These are phyloP conservation scores for Ylistrum balloti DNA, from an alignment of 1,140 invertebrate species.

Conservation along the genomic window DNA sequence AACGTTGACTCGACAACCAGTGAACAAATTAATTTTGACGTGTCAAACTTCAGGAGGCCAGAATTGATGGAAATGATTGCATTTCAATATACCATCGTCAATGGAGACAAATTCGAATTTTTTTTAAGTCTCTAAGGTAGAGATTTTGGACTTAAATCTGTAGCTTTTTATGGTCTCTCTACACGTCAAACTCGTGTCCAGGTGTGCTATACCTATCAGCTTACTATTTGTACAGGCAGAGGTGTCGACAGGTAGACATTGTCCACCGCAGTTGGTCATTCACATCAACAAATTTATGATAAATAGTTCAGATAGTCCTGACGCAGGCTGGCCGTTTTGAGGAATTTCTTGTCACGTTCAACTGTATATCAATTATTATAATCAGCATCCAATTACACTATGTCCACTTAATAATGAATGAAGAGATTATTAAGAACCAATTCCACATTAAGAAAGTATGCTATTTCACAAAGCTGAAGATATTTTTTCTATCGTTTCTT, in stretches of 20 bases:
- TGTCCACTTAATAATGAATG: neutral
- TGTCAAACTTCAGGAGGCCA: no score
- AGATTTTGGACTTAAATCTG: no score
- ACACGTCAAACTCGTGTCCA: no score
- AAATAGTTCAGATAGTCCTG: neutral
- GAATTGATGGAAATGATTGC: no score
- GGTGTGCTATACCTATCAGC: neutral
- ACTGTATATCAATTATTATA: neutral
- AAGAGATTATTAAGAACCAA: neutral
- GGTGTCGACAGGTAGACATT: neutral
- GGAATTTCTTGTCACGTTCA: neutral
- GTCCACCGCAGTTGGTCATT: neutral
- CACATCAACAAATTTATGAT: neutral
- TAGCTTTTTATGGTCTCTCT: no score
- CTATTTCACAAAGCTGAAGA: neutral
- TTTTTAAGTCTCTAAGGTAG: no score
- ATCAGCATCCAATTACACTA: neutral
- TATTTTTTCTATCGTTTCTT: neutral
- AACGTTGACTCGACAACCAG: no score
- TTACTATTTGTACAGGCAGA: neutral
- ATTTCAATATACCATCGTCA: no score
- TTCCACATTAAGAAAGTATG: neutral
- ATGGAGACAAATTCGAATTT: no score
- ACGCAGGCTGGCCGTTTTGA: neutral
- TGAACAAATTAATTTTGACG: no score